Evolutionary conservation across 1,140 invertebrate genomes (phyloP).

Genomic region (Propsilocerus akamusi): DNA sequence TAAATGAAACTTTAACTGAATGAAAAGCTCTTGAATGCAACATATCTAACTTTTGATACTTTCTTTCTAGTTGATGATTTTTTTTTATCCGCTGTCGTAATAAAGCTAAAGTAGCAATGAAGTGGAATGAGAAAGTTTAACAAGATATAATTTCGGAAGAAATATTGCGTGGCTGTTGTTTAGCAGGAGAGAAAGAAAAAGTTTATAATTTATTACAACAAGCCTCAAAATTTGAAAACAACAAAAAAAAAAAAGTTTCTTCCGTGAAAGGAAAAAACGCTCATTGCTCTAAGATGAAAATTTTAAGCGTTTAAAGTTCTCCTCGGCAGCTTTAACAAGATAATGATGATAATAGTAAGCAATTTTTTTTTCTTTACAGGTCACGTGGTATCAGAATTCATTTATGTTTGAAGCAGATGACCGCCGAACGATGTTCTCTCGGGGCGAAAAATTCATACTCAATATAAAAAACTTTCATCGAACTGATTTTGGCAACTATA

Average conservation of each 20-base stretch:
- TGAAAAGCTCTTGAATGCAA: too few species aligned
- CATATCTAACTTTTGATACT: too few species aligned
- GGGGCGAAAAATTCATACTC: slow-evolving; percentile 31
- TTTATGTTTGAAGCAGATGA: slow-evolving; percentile 31
- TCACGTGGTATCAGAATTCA: slow-evolving; percentile 36
- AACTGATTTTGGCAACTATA: slow-evolving; percentile 38
- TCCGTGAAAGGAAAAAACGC: not conserved
- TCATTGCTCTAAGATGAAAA: not conserved
- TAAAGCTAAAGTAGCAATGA: too few species aligned
- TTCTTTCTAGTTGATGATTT: too few species aligned
- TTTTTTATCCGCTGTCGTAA: too few species aligned
- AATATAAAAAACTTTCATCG: slow-evolving; percentile 33
- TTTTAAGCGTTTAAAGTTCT: not conserved
- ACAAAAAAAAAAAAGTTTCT: not conserved
- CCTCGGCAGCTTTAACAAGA: not conserved
- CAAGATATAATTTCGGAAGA: too few species aligned
- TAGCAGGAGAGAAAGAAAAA: not conserved
- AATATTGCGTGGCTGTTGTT: too few species aligned
- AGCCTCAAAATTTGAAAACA: not conserved
- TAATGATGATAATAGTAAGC: not conserved
- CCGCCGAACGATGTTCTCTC: slow-evolving; percentile 28
- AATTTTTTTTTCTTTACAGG: slow-evolving; percentile 15
- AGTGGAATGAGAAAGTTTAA: too few species aligned
- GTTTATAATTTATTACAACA: not conserved
- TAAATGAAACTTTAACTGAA: too few species aligned